Evolutionary conservation across 1,140 invertebrate species (phyloP).

Genomic region (Drosophila ficusphila): DNA sequence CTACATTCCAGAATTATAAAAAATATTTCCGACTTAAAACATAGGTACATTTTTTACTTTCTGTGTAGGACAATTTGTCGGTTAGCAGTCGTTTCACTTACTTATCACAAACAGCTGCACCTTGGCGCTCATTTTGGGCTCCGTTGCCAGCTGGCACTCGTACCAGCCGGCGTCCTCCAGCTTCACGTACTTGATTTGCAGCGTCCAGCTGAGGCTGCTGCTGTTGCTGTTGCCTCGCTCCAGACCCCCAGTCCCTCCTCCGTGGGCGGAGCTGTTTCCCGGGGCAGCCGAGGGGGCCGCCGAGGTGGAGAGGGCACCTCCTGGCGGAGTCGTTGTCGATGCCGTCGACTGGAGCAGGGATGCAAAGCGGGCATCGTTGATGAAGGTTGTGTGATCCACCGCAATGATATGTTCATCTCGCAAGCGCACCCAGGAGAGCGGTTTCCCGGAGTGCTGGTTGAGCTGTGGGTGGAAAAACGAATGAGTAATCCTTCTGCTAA

Average conservation of each 20-base stretch:
- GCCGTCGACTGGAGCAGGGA: conserved; percentile 88
- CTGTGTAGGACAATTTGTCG: conserved; percentile 13
- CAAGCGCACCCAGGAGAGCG: conserved; percentile 94
- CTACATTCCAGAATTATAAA: no score
- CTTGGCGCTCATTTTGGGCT: conserved; percentile 89
- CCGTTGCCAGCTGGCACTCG: conserved; percentile 90
- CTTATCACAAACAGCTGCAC: conserved; percentile 88
- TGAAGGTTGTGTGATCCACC: conserved; percentile 92
- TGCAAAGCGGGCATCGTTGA: conserved; percentile 94
- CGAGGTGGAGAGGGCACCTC: not conserved
- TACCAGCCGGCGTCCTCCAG: conserved; percentile 88
- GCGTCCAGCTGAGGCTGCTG: conserved; percentile 92
- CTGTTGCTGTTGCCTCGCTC: conserved; percentile 87
- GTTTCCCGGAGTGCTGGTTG: conserved; percentile 88
- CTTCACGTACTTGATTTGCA: conserved; percentile 89
- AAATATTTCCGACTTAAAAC: not conserved
- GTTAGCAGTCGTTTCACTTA: conserved; percentile 81
- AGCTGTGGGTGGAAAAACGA: conserved; percentile 34
- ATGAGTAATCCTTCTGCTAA: not conserved
- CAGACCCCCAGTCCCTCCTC: not conserved
- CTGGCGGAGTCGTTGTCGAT: conserved; percentile 11
- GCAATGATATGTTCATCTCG: conserved; percentile 95
- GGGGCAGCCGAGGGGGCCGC: not conserved
- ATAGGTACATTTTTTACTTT: not conserved
- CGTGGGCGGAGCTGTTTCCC: conserved; percentile 5